Evolutionary conservation across 2,888 invertebrate species (phyloP).

Genomic region (Leucania comma): DNA sequence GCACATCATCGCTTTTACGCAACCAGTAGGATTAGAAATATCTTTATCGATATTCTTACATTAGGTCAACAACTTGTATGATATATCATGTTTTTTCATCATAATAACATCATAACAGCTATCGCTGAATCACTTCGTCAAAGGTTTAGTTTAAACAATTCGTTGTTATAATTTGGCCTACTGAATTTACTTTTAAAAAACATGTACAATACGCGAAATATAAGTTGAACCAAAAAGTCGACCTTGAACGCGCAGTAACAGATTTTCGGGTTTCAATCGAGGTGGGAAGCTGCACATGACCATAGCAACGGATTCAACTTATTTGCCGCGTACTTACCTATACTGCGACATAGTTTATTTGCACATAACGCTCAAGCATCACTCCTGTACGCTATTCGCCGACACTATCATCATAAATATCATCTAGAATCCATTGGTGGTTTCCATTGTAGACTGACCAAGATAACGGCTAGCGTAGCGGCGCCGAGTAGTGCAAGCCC

Average conservation of each 20-base stretch:
- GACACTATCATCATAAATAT: constrained; percentile 15
- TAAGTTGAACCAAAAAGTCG: no score
- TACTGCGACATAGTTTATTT: background rate
- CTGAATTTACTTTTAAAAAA: no score
- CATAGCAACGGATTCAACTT: no score
- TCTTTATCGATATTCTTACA: constrained; percentile 6
- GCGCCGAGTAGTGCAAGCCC: constrained; percentile 78
- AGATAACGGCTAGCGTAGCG: constrained; percentile 75
- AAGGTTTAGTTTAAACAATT: background rate
- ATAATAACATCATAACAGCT: background rate
- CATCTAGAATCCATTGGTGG: constrained; percentile 55
- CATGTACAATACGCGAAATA: no score
- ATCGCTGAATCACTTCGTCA: constrained; percentile 13
- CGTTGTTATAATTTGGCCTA: constrained; percentile 1
- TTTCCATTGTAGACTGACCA: constrained; percentile 79
- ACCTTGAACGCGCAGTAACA: no score
- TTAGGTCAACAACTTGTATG: constrained; percentile 9
- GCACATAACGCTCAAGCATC: background rate
- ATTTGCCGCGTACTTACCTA: no score
- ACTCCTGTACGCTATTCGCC: background rate
- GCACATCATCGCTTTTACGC: constrained; percentile 26
- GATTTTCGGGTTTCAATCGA: no score
- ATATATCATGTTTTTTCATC: background rate
- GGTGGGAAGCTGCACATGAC: no score
- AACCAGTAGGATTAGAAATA: constrained; percentile 22